These are phyloP conservation scores for Myotis brandtii DNA, from an alignment of 2,113 vertebrate species.

Conservation along the genomic window DNA sequence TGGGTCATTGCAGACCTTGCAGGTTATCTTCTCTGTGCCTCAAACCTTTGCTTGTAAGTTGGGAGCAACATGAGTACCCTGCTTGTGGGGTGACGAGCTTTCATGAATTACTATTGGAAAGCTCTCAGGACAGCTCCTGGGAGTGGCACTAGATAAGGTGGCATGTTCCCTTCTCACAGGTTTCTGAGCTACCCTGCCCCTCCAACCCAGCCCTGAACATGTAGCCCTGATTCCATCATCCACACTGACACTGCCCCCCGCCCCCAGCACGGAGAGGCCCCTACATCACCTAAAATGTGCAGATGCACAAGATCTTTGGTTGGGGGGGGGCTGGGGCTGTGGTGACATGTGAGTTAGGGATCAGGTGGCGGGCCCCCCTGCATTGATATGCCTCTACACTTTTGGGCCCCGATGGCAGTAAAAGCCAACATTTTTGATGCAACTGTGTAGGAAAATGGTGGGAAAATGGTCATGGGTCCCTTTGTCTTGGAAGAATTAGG, in stretches of 20 bases:
- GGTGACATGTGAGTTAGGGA: rapidly evolving
- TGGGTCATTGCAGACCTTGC: neutral
- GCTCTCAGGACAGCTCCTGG: neutral
- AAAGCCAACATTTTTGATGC: rapidly evolving
- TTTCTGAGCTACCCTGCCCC: neutral
- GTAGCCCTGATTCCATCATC: rapidly evolving
- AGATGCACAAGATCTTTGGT: rapidly evolving
- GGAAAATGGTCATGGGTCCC: rapidly evolving
- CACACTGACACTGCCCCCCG: too few species aligned
- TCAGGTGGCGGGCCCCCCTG: rapidly evolving
- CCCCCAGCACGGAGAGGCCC: neutral
- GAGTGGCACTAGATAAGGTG: rapidly evolving
- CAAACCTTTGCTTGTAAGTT: neutral
- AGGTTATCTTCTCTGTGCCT: neutral
- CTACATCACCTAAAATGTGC: rapidly evolving
- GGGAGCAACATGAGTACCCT: neutral
- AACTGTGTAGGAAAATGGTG: rapidly evolving
- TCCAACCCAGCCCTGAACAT: rapidly evolving
- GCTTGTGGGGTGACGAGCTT: neutral
- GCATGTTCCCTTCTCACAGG: rapidly evolving
- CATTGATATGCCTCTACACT: too few species aligned
- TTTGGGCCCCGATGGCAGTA: rapidly evolving
- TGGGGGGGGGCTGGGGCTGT: rapidly evolving
- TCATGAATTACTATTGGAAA: neutral
- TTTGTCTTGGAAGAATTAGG: neutral